Base-by-base conservation (phyloP, 2,113 vertebrate species). In the Alligator mississippiensis region DNA sequence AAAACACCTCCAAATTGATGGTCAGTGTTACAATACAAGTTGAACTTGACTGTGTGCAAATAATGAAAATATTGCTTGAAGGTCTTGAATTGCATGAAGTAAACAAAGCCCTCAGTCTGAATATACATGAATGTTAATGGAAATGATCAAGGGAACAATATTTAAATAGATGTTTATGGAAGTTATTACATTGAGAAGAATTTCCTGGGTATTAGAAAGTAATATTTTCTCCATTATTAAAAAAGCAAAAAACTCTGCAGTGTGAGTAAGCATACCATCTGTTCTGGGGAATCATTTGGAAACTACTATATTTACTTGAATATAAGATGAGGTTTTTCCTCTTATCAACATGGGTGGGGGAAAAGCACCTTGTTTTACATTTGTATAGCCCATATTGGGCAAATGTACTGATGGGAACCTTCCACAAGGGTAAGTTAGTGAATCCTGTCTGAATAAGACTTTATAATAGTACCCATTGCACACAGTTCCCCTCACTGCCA, bases 21-120 rank as follows among this genome's bases (percentile, higher is more conserved):
- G 4, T 92, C 47, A 92, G 5, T 0, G 0, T 68, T 72, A 22
- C 47, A 47, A 47, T 47, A 38, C 91, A 80, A 1, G 0, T 79
- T 82, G 64, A 93, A 78, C 24, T 84, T 70, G 59, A 82, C 22
- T 84, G 55, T 5, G 28, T 78, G 24, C 18, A 57, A 30, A 27
- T 88, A 77, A 87, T 88, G 92, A 90, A 90, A 94, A 64, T 91
- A 90, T 27, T 93, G 66, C 78, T 90, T 84, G 82, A 82, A 87
- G 88, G n/a, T 16, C n/a, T 30, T 70, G 66, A 70, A 34, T 70
- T 7, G 10, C 17, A 70, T 18, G 30, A 70, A 9, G 8, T 70
- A 30, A 30, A 34, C 66, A 34, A 70, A 70, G 30, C 64, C 9
- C 28, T n/a, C 30, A 68, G 15, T 68, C 64, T 68, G 28, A 70